A percentile compares a stretch with the other conserved stretches of the same genome.
Conservation (phyloP, 2,797 vertebrate species). For the Streptopelia turtur region DNA sequence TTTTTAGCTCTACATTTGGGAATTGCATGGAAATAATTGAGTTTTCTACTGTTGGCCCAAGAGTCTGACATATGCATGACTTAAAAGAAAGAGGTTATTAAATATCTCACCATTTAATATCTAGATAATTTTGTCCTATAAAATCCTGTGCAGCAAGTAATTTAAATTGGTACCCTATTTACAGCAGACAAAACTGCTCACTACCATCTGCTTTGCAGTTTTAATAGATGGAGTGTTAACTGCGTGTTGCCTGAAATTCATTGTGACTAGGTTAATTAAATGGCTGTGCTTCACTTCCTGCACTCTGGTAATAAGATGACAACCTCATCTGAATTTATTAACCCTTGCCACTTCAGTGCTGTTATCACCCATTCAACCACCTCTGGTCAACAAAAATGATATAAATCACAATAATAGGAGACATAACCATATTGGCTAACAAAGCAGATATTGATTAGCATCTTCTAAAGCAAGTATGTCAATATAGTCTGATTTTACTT, state of each 20-base stretch:
- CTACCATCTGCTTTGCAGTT: constrained; percentile 71
- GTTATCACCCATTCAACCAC: constrained; percentile 53
- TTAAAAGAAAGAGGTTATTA: constrained; percentile 59
- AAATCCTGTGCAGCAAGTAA: constrained; percentile 62
- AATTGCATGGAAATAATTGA: constrained; percentile 27
- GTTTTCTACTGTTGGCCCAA: constrained; percentile 3
- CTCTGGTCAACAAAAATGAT: constrained; percentile 57
- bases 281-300: constrained; percentile 72
- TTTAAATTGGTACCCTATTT: constrained; percentile 73
- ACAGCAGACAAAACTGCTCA: constrained; percentile 66
- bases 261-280: constrained; percentile 75
- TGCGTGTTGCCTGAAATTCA: constrained; percentile 73
- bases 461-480: constrained; percentile 54
- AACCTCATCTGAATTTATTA: constrained; percentile 77
- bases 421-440: constrained; percentile 55
- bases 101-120: constrained; percentile 55
- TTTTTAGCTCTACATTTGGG: neutral
- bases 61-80: neutral
- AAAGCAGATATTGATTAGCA: constrained; percentile 71
- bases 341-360: constrained; percentile 64
- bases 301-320: constrained; percentile 72
- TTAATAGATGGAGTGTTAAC: constrained; percentile 75
- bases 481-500: constrained; percentile 44
- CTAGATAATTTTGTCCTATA: constrained; percentile 63
- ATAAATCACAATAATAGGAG: constrained; percentile 70